phyloP scores from a whole-genome alignment of 2,797 vertebrate species.

The Chiropotes sagulatus region DNA sequence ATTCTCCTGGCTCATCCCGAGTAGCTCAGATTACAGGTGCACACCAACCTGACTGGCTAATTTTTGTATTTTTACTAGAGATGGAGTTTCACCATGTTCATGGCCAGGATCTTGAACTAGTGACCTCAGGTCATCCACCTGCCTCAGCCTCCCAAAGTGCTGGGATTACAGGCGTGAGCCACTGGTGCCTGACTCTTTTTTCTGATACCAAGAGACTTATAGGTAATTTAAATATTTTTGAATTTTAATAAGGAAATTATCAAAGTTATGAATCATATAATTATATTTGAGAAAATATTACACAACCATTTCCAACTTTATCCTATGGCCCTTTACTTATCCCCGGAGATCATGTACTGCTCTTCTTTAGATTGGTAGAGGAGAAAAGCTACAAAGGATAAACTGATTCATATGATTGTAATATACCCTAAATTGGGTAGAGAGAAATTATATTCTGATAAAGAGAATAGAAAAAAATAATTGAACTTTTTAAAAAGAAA shows the following conservation, averaged over 20 bases:
- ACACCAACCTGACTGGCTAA: too few species aligned
- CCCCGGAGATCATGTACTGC: background rate
- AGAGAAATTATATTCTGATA: conserved; percentile 39
- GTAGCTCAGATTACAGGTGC: too few species aligned
- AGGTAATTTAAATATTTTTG: conserved; percentile 5
- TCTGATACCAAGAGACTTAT: background rate
- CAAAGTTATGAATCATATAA: background rate
- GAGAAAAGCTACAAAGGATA: background rate
- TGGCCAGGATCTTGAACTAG: too few species aligned
- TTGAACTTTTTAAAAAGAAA: conserved; percentile 46
- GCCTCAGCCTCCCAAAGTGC: too few species aligned
- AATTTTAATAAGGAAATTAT: background rate
- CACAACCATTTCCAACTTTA: background rate
- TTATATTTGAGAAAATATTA: background rate
- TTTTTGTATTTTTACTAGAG: too few species aligned
- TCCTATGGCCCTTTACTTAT: background rate
- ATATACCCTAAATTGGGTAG: conserved; percentile 29
- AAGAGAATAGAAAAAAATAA: conserved; percentile 46
- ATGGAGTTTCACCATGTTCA: too few species aligned
- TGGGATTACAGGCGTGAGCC: too few species aligned
- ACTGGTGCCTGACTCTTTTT: background rate
- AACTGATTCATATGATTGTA: background rate
- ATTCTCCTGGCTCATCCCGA: too few species aligned
- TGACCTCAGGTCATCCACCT: too few species aligned
- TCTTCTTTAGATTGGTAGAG: background rate